These are phyloP conservation scores for Hafferia zeledoni DNA, from an alignment of 2,797 vertebrate species.

Conservation along the genomic window DNA sequence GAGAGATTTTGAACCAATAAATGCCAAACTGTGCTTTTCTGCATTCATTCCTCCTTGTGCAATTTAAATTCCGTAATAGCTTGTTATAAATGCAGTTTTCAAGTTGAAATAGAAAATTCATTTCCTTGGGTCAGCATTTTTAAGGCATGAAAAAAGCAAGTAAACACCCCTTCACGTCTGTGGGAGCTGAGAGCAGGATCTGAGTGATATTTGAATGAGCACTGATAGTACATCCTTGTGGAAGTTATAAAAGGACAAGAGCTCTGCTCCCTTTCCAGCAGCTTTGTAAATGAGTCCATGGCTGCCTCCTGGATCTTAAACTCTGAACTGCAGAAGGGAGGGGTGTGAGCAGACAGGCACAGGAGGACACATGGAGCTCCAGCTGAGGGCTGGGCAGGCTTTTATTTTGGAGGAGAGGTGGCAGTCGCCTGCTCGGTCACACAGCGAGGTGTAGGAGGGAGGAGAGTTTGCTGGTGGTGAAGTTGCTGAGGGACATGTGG, in stretches of 20 bases:
- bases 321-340: neutral
- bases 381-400: slow-evolving; percentile 62
- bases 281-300: neutral
- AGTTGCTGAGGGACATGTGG: slow-evolving; percentile 36
- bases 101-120: neutral
- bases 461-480: slow-evolving; percentile 55
- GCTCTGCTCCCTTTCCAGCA: neutral
- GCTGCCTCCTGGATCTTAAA: neutral
- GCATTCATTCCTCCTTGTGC: neutral
- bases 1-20: neutral
- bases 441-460: slow-evolving; percentile 66
- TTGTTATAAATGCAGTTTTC: neutral
- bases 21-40: neutral
- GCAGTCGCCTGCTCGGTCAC: slow-evolving; percentile 75
- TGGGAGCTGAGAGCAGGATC: neutral
- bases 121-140: neutral
- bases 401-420: slow-evolving; percentile 83
- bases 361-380: neutral
- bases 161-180: neutral
- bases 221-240: neutral
- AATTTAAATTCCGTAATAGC: neutral
- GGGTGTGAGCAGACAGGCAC: neutral
- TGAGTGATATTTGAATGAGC: neutral
- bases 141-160: neutral
- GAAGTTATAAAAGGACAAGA: neutral